phyloP scores from a whole-genome alignment of 1,140 invertebrate genomes.

The Solenopsis fugax region DNA sequence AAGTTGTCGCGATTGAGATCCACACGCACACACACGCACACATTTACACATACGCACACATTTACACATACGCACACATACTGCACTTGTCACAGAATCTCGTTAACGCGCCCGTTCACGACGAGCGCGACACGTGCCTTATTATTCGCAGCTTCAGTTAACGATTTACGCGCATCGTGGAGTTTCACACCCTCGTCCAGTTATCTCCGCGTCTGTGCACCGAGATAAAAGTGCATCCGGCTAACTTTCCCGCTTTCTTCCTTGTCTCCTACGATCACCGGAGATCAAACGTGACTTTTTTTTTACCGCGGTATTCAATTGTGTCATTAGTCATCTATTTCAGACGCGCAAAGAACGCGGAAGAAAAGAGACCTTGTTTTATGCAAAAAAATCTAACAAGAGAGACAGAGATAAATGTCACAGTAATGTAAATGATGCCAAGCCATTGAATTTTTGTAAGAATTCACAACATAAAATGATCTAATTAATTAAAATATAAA shows the following conservation, averaged over 20 bases:
- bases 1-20: slow-evolving; percentile 41
- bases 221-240: slow-evolving; percentile 6
- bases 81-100: slow-evolving; percentile 9
- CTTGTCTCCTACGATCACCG: background rate
- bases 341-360: no score
- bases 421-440: no score
- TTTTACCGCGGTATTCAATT: slow-evolving; percentile 2
- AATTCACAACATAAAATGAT: no score
- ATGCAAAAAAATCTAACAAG: background rate
- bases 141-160: slow-evolving; percentile 10
- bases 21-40: background rate
- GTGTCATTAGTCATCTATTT: background rate
- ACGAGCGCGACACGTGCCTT: slow-evolving; percentile 44
- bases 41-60: background rate
- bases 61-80: no score
- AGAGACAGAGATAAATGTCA: no score
- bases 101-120: slow-evolving; percentile 27
- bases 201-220: background rate
- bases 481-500: no score
- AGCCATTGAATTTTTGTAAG: no score
- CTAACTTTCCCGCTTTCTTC: slow-evolving; percentile 9
- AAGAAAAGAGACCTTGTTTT: background rate
- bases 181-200: slow-evolving; percentile 3
- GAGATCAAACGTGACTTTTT: slow-evolving; percentile 20
- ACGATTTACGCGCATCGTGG: slow-evolving; percentile 41